Evolutionary conservation across 1,140 invertebrate genomes (phyloP), one percentile per base, ranked within the genome.

Genomic region (Bombus huntii): DNA sequence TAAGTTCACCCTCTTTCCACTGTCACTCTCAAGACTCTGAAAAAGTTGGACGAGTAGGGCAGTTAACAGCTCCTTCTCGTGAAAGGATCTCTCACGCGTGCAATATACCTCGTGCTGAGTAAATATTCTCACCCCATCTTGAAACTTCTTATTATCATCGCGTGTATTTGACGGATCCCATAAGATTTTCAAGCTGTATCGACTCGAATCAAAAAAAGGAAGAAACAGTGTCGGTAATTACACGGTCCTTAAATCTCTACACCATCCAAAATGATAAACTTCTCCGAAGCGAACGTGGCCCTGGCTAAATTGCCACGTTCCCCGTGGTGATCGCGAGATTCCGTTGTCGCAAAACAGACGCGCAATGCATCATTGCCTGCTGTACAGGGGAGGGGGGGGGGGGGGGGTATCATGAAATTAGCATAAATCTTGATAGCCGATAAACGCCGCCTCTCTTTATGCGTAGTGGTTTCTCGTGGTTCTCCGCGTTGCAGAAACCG

Each of bases 381-480:
- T 34, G 77, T 25, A 42, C 44, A 47, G 44, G 15, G 44, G 31
- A 31, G 31, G 31, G 31, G 31, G 28, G 37, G 9, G 6, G 31
- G 31, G 31, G 31, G 28, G 37, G 9, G 6, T 68, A 70, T 66
- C 74, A 12, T 57, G 31, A 57, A 83, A 83, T 78, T 77, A 83
- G 37, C 81, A 83, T 77, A 83, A 78, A 83, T 83, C 81, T 77
- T 37, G 44, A 76, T 39, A 68, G 34, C 37, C n/a, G 74, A 68
- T 83, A 77, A 83, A 83, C 59, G 25, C 12, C 34, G 72, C 44
- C 31, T 39, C 6, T 42, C 25, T 31, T 42, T 53, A 37, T 59
- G 34, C 68, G 37, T 25, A 79, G 53, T 59, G 76, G 68, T 72
- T 62, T 8, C 25, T 39, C 18, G 65, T 42, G 53, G 66, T 37